Base-by-base conservation (phyloP, 1,140 invertebrate genomes). In the Helicorthomorpha holstii region DNA sequence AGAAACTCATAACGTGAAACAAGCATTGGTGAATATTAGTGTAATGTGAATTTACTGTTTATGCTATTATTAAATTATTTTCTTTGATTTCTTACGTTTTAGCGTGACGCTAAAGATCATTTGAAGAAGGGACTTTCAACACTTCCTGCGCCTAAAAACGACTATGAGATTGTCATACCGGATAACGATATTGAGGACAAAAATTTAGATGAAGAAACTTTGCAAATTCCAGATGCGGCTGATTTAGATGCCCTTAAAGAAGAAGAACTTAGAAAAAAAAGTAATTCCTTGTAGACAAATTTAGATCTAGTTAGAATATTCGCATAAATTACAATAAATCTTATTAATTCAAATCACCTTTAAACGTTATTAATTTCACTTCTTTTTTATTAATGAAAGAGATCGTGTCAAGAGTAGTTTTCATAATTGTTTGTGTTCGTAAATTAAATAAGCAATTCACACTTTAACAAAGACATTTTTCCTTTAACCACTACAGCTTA, bases 91-190 rank as follows among this genome's bases (percentile, higher is more conserved):
- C 52, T 57, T 56, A 25, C 27, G 38, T 54, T 51, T 19, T 54
- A 77, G 73, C 56, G 52, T 56, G 57, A 63, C 49, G 55, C 78
- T 4, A 81, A 80, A 61, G 78, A 84, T 45, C 78, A 85, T 43
- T 71, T 98, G 10, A 75, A 77, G 44, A 75, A 77, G 51, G 82
- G 83, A 1, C 67, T 98, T 14, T 79, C 78, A 27, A 69, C 79
- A 10, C 69, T 99, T 51, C 96, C 95, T 2, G 64, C 76, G 25
- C 95, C 96, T 0, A 82, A 84, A 54, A 98, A 98, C 67, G 94
- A 98, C 69, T 98, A 94, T 69, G 94, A 98, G 70, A 95, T 99
- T 63, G 91, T 98, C 42, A 83, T 97, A 10, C 89, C 91, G 0
- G 88, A 94, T 55, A 78, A 85, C 38, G 86, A 92, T 58, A 70